Evolutionary conservation across 2,888 invertebrate genomes (phyloP), one percentile per base, ranked within the genome.

Genomic region (Apodemia hepburni): DNA sequence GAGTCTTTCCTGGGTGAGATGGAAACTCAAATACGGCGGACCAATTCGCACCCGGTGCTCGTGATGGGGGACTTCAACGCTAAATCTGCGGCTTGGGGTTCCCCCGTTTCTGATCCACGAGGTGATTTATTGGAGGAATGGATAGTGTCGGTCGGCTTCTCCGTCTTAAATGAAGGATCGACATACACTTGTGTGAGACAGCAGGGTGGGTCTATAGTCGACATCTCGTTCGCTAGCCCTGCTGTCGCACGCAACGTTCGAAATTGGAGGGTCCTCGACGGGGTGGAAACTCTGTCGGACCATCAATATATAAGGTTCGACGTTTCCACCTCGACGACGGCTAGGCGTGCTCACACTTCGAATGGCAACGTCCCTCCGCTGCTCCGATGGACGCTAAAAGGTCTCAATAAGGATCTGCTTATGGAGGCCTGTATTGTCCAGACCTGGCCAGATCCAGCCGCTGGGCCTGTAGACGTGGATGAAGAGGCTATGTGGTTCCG

Each of bases 151-250:
- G 49, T 47, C 6, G 70, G 67, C 0, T 64, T 71, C 0, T 8
- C 42, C 0, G 15, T 69, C 0, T 4, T 67, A 0, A 73, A 73
- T 51, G 59, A 58, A 11, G 71, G 71, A 0, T 62, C 66, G 4
- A 62, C 58, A 0, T 27, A 61, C 47, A 71, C 71, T 0, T 73
- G 70, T 27, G 68, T 72, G 12, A 65, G 70, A 9, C 64, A 59
- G 7, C 49, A 62, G n/a, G 71, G 73, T 2, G 68, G 66, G 0
- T 72, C 71, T 0, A 67, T 70, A 9, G 67, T 69, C 29, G 69
- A 70, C 27, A 8, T 69, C 2, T 45, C 70, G 0, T 66, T 68
- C 12, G 66, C 66, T 0, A 59, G 42, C 35, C 61, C 67, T 6
- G 47, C 61, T 1, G 11, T 66, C 4, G 67, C 66, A 7, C 59